Percentiles rank a stretch among this genome's conserved stretches.
Conservation (phyloP, 2,888 invertebrate genomes). For the Choreutis nemorana region DNA sequence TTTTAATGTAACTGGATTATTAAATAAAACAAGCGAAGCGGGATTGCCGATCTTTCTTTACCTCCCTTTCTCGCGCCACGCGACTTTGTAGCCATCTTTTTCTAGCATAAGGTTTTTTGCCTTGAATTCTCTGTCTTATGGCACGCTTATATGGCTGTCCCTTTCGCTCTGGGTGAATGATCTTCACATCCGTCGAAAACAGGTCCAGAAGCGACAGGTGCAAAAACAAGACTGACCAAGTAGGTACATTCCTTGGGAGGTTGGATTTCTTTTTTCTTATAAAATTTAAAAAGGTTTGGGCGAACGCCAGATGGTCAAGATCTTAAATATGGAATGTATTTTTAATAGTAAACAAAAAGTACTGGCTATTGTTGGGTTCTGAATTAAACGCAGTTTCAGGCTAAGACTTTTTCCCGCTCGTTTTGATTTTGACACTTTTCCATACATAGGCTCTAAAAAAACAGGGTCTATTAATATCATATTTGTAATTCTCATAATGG, state of each 20-base stretch:
- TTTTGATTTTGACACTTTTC: too few species aligned
- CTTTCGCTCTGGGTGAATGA: constrained; percentile 36
- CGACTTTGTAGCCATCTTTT: constrained; percentile 23
- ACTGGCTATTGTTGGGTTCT: constrained; percentile 2
- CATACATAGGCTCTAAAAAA: too few species aligned
- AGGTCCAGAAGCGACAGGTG: constrained; percentile 47
- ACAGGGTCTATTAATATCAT: too few species aligned
- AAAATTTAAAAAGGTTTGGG: constrained; percentile 15
- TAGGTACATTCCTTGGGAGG: constrained; percentile 36
- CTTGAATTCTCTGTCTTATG: constrained; percentile 13
- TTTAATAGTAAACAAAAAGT: constrained; percentile 1
- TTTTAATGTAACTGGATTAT: constrained; percentile 39
- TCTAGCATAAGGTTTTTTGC: constrained; percentile 6
- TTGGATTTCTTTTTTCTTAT: constrained; percentile 12
- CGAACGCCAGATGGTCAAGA: constrained; percentile 17
- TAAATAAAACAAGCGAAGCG: constrained; percentile 28
- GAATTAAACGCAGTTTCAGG: too few species aligned
- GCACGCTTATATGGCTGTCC: constrained; percentile 28
- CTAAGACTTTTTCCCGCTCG: too few species aligned
- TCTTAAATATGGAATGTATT: too few species aligned
- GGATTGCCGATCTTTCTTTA: constrained; percentile 18
- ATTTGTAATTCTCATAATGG: too few species aligned
- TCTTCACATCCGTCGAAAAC: constrained; percentile 46
- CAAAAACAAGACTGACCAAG: constrained; percentile 32
- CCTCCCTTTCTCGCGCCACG: constrained; percentile 37